Conservation (phyloP, 2,888 invertebrate species). For the Stenchaetothrips biformis region DNA sequence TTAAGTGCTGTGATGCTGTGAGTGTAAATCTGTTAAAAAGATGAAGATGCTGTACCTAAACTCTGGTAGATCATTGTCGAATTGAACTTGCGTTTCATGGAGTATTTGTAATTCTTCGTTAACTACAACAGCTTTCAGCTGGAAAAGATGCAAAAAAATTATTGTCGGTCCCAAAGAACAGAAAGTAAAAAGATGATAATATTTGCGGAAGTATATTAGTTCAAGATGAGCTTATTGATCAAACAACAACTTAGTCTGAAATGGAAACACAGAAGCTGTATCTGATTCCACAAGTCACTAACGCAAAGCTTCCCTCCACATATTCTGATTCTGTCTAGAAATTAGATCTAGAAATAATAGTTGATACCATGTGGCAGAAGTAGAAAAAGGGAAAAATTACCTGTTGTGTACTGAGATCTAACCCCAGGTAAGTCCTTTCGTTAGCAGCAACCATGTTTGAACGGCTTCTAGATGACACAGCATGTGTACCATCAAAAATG, state of each 20-base stretch:
- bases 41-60: conserved; percentile 58
- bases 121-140: conserved; percentile 87
- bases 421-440: conserved; percentile 64
- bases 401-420: conserved; percentile 85
- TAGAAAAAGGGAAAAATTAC: conserved; percentile 49
- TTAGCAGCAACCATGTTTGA: conserved; percentile 31
- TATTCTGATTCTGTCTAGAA: not conserved
- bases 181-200: not conserved
- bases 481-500: too few relatives aligned
- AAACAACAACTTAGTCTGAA: not conserved
- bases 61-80: conserved; percentile 90
- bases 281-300: not conserved
- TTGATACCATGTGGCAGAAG: not conserved
- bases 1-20: not conserved
- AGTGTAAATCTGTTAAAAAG: conserved; percentile 3
- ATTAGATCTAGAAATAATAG: conserved; percentile 3
- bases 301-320: not conserved
- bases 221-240: not conserved
- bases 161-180: not conserved
- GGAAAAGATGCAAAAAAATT: conserved; percentile 44
- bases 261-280: not conserved
- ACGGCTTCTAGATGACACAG: not conserved
- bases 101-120: conserved; percentile 66
- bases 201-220: not conserved
- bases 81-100: conserved; percentile 77